Base-by-base conservation (phyloP, 2,797 vertebrate species). In the Pachyuromys duprasi region DNA sequence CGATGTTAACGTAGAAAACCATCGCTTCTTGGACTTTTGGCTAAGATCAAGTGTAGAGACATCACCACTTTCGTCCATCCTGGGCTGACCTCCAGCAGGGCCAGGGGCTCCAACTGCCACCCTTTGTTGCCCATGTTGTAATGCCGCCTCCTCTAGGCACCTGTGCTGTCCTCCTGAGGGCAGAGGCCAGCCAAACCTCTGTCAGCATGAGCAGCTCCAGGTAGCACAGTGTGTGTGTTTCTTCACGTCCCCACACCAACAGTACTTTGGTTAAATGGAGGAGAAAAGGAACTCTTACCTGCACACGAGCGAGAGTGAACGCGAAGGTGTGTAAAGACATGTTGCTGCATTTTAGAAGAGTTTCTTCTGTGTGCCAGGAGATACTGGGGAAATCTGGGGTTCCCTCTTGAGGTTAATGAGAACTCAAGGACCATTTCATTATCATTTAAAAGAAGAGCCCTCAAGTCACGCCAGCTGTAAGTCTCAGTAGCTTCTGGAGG, bases 131-230 rank as follows among this genome's bases (percentile, higher is more conserved):
- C 89, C 8, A 22, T 62, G 39, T 42, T 0, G 20, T 65, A 91
- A n/a, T 53, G 28, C 57, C 31, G 1, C 17, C 62, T 69, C 62
- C 22, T 57, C 63, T 6, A 88, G 4, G 0, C 2, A 22, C 0
- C 7, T 60, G 9, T 42, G 0, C n/a, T 7, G 8, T 90, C 83
- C 0, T 0, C 84, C 0, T 0, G 18, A 91, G 9, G 36, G n/a
- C 18, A n/a, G 81, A 7, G 26, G 70, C 80, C 1, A 33, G 0
- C 0, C 70, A 74, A 72, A 91, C 3, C 42, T 53, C 78, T 57
- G 90, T 78, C 57, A 28, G 33, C 81, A 60, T 20, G 9, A 12
- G 57, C 88, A 86, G 8, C 53, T 22, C 13, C 55, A 69, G 69
- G 60, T 26, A 7, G n/a, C 60, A 88, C n/a, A n/a, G 42, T 57